Conservation (phyloP, 2,113 vertebrate species). For the Prunella himalayana region DNA sequence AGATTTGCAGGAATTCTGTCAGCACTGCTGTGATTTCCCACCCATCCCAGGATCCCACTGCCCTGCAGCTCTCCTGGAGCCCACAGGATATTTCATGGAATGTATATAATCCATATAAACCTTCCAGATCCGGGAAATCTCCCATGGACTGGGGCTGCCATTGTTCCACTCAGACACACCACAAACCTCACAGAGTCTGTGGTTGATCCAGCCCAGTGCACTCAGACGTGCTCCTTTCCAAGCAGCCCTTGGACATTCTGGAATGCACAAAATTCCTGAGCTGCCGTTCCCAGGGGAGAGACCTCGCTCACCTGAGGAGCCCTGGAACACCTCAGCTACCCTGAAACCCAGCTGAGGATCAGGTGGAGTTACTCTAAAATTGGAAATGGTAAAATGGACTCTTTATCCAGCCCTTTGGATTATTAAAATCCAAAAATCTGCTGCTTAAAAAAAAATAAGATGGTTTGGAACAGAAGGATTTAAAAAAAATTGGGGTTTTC, state of each 20-base stretch:
- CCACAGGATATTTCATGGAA: neutral
- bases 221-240: neutral
- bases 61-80: neutral
- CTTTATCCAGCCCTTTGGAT: neutral
- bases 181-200: constrained; percentile 50
- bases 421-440: neutral
- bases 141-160: neutral
- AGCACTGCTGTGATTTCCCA: neutral
- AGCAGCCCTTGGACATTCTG: neutral
- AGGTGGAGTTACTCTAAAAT: neutral
- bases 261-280: neutral
- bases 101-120: neutral
- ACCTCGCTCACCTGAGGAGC: neutral
- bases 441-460: neutral
- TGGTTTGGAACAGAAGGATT: neutral
- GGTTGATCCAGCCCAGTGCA: constrained; percentile 40
- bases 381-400: neutral
- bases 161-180: constrained; percentile 53
- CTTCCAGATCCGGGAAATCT: constrained; percentile 4
- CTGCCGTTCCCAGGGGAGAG: neutral
- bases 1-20: neutral
- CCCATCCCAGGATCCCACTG: neutral
- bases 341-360: neutral
- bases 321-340: neutral
- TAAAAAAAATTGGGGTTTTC: neutral